phyloP scores from a whole-genome alignment of 2,113 vertebrate species.

The Oryzias curvinotus region DNA sequence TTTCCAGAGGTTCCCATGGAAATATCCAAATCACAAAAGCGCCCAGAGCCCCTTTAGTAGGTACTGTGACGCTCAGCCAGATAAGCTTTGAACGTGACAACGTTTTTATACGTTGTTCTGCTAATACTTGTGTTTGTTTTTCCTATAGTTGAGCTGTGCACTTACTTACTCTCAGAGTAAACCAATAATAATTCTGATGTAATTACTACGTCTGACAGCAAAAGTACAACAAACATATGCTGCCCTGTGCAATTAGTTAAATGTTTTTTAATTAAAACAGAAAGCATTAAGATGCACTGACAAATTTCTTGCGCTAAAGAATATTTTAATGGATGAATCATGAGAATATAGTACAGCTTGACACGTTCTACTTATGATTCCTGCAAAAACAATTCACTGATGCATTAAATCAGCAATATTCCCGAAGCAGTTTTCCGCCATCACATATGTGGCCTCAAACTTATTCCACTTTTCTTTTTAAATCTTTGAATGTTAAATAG shows the following conservation, averaged over 20 bases:
- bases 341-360: too few relatives aligned
- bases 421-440: too few relatives aligned
- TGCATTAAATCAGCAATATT: too few relatives aligned
- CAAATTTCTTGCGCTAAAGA: constrained; percentile 1
- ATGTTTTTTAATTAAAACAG: background rate
- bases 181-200: constrained; percentile 17
- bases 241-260: background rate
- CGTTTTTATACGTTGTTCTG: constrained; percentile 29
- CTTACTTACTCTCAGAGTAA: constrained; percentile 30
- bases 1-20: constrained; percentile 70
- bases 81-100: constrained; percentile 59
- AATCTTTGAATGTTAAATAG: too few relatives aligned
- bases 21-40: constrained; percentile 64
- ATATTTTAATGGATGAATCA: background rate
- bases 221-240: constrained; percentile 1
- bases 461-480: too few relatives aligned
- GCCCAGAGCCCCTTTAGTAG: constrained; percentile 31
- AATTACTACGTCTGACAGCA: background rate
- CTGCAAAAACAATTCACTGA: too few relatives aligned
- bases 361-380: too few relatives aligned
- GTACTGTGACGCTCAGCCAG: constrained; percentile 43
- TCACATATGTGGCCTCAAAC: too few relatives aligned
- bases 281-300: background rate
- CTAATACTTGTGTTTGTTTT: constrained; percentile 56
- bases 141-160: constrained; percentile 22